These are phyloP conservation scores for Proterorhinus semilunaris DNA, from an alignment of 2,113 vertebrate genomes.

Conservation along the genomic window DNA sequence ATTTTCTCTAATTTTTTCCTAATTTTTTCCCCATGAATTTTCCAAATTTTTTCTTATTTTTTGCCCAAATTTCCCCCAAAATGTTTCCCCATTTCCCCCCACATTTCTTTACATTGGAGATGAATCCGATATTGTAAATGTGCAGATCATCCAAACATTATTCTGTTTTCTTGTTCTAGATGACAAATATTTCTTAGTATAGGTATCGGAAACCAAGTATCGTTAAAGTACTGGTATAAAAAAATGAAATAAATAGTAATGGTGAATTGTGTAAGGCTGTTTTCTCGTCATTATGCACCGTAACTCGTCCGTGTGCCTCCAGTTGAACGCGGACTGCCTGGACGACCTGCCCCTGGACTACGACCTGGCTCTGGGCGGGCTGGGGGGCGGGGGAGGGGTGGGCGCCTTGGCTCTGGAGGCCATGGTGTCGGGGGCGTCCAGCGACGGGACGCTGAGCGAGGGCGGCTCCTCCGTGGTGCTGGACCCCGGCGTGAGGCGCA, in stretches of 20 bases:
- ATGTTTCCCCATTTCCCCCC: too few relatives aligned
- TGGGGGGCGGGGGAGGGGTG: slow-evolving; percentile 25
- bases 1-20: neutral
- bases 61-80: neutral
- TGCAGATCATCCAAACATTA: too few relatives aligned
- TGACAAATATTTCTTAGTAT: too few relatives aligned
- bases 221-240: too few relatives aligned
- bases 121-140: too few relatives aligned
- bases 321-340: slow-evolving; percentile 74
- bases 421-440: slow-evolving; percentile 63
- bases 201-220: too few relatives aligned
- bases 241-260: too few relatives aligned
- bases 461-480: slow-evolving; percentile 57
- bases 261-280: too few relatives aligned
- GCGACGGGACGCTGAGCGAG: slow-evolving; percentile 66
- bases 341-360: slow-evolving; percentile 71
- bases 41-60: neutral
- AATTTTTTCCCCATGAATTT: neutral
- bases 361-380: slow-evolving; percentile 54
- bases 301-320: neutral
- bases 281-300: too few relatives aligned
- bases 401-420: slow-evolving; percentile 64
- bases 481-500: slow-evolving; percentile 63
- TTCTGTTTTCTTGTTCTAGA: too few relatives aligned
- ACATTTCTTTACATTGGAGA: too few relatives aligned